phyloP scores from a whole-genome alignment of 2,113 vertebrate species.

The Glaucidium brasilianum region DNA sequence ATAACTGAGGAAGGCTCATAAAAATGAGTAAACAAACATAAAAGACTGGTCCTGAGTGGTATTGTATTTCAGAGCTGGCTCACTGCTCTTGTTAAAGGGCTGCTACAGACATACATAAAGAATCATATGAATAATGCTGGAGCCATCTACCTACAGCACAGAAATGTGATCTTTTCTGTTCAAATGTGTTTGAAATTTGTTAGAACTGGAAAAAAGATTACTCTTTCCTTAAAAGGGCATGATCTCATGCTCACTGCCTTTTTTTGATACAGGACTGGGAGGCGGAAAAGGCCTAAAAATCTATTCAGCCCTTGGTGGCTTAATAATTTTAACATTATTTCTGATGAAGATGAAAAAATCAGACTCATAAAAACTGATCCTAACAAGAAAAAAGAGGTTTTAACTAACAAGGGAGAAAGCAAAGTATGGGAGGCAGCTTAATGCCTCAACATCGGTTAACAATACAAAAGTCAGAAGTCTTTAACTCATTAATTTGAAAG shows the following conservation, averaged over 20 bases:
- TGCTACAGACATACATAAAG: constrained; percentile 67
- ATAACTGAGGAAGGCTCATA: constrained; percentile 62
- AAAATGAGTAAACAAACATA: constrained; percentile 75
- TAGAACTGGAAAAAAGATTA: constrained; percentile 76
- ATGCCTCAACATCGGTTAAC: constrained; percentile 1
- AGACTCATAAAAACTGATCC: constrained; percentile 2
- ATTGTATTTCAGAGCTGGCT: constrained; percentile 69
- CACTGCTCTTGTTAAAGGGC: constrained; percentile 65
- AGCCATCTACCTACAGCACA: constrained; percentile 73
- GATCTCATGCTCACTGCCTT: not conserved
- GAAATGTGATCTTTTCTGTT: constrained; percentile 73
- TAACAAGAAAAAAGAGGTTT: not conserved
- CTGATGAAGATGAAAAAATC: constrained; percentile 44
- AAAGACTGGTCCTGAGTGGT: constrained; percentile 56
- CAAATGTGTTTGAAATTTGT: constrained; percentile 74
- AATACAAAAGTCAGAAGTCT: constrained; percentile 20
- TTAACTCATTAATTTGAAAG: constrained; percentile 52
- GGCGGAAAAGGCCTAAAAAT: not conserved
- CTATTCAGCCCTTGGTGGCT: not conserved
- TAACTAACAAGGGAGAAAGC: not conserved
- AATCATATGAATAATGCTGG: constrained; percentile 65
- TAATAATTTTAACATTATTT: constrained; percentile 55
- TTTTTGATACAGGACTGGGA: not conserved
- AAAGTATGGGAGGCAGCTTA: not conserved
- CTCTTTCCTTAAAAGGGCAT: constrained; percentile 64